These are phyloP conservation scores for Linyphia triangularis DNA, from an alignment of 2,888 invertebrate genomes.

Conservation along the genomic window DNA sequence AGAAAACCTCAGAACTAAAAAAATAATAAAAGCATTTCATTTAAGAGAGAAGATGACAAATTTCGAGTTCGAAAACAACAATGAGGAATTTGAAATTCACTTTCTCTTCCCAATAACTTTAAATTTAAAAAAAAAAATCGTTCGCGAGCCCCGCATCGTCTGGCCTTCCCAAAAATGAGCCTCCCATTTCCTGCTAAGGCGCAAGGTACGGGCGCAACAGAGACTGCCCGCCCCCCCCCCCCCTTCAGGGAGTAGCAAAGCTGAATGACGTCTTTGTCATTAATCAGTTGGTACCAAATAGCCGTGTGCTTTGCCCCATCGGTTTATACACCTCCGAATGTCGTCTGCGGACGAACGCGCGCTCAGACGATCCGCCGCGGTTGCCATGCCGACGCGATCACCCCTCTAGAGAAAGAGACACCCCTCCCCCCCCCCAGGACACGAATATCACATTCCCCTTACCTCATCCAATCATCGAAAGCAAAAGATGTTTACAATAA, in stretches of 20 bases:
- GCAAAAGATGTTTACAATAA: conserved; percentile 75
- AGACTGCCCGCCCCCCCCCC: conserved; percentile 37
- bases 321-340: conserved; percentile 73
- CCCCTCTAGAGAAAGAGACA: conserved; percentile 33
- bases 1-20: no score
- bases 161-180: conserved; percentile 34
- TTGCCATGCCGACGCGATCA: conserved; percentile 70
- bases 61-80: no score
- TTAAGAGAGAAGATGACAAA: no score
- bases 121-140: not conserved
- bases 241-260: conserved; percentile 25
- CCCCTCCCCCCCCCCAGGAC: conserved; percentile 11
- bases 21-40: no score
- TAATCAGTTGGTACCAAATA: conserved; percentile 75
- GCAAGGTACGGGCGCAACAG: conserved; percentile 72
- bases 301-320: conserved; percentile 65
- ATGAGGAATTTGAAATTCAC: no score
- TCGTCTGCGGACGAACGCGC: conserved; percentile 39
- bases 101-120: no score
- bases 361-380: conserved; percentile 59
- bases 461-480: conserved; percentile 75
- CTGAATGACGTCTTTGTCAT: conserved; percentile 75
- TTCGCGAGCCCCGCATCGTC: conserved; percentile 19
- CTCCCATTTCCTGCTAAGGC: conserved; percentile 48
- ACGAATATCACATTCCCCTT: conserved; percentile 38